A percentile compares a stretch with the other conserved stretches of the same genome.
phyloP scores from a whole-genome alignment of 2,113 vertebrate genomes.

The Syngnathus scovelli region DNA sequence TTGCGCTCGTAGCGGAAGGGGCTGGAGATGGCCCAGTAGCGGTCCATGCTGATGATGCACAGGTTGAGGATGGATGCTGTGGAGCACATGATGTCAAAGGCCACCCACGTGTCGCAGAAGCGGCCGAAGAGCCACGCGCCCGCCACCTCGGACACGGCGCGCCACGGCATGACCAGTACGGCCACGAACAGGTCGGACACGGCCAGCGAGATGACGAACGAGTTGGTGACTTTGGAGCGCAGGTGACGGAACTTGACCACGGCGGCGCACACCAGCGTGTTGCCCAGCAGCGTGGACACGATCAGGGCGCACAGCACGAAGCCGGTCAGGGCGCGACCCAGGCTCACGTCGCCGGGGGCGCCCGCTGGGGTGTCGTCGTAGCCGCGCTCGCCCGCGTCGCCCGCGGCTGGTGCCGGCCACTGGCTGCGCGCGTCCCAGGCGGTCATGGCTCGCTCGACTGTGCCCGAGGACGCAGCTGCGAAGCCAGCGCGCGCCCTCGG shows the following conservation, averaged over 20 bases:
- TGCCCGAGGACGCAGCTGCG: not conserved
- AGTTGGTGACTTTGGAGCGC: constrained; percentile 74
- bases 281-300: constrained; percentile 73
- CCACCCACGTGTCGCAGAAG: constrained; percentile 78
- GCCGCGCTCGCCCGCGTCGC: constrained; percentile 18
- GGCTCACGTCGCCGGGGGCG: constrained; percentile 36
- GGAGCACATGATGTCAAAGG: constrained; percentile 79
- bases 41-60: constrained; percentile 80
- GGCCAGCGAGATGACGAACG: constrained; percentile 76
- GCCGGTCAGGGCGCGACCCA: constrained; percentile 64
- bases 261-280: constrained; percentile 69
- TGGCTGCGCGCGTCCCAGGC: not conserved
- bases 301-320: constrained; percentile 72
- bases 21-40: constrained; percentile 78
- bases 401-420: constrained; percentile 25
- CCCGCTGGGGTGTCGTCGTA: constrained; percentile 19
- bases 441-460: not conserved
- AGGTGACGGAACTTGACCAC: constrained; percentile 71
- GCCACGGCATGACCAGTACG: constrained; percentile 78
- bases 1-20: constrained; percentile 74
- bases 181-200: constrained; percentile 77
- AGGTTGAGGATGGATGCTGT: constrained; percentile 78
- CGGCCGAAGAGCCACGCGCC: constrained; percentile 73
- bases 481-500: not conserved
- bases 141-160: constrained; percentile 70